These are phyloP conservation scores for Stenotaenia linearis DNA, from an alignment of 2,888 invertebrate species.

Conservation along the genomic window DNA sequence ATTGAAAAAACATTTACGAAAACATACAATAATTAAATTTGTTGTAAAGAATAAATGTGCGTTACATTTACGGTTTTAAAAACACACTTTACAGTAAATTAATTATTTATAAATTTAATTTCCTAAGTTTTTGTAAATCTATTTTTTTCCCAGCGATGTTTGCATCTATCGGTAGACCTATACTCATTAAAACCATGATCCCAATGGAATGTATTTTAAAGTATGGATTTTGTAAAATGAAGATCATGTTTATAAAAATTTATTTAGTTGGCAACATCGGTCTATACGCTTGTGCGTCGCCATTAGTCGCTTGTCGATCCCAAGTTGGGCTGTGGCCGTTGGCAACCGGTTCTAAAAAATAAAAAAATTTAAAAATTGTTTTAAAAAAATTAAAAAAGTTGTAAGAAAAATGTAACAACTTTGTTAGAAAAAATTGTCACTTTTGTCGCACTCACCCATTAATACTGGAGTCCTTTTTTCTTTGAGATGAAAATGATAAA, in stretches of 20 bases:
- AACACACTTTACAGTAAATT: too few relatives aligned
- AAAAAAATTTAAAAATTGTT: not conserved
- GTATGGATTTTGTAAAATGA: not conserved
- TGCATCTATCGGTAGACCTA: too few relatives aligned
- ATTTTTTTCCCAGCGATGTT: too few relatives aligned
- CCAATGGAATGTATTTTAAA: not conserved
- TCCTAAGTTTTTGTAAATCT: too few relatives aligned
- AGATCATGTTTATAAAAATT: not conserved
- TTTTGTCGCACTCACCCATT: conserved; percentile 34
- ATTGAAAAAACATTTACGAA: too few relatives aligned
- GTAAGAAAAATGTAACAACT: not conserved
- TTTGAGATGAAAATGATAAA: conserved; percentile 36
- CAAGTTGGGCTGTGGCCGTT: not conserved
- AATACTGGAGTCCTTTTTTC: conserved; percentile 32
- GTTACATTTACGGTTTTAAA: too few relatives aligned
- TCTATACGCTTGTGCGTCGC: conserved; percentile 33
- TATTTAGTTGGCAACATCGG: conserved; percentile 32
- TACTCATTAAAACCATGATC: not conserved
- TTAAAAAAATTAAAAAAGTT: not conserved
- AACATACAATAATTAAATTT: too few relatives aligned
- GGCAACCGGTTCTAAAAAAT: not conserved
- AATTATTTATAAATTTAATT: too few relatives aligned
- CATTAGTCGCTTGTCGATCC: conserved; percentile 27
- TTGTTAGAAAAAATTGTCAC: too few relatives aligned
- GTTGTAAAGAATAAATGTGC: too few relatives aligned